Base-by-base conservation (phyloP, 2,888 invertebrate genomes). In the Drosophila gaucha region DNA sequence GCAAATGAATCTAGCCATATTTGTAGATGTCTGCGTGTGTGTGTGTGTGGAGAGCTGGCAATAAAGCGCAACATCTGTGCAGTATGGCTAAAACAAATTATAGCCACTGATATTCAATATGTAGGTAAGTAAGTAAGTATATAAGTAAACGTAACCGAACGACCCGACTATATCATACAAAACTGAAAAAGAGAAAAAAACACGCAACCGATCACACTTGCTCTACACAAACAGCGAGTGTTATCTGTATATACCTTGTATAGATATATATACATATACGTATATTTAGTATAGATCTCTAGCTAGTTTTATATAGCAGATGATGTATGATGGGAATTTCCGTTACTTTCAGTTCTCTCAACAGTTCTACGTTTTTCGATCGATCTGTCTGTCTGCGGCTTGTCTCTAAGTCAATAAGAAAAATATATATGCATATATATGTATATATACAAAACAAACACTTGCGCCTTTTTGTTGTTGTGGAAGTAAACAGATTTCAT, bases 401-500 rank as follows among this genome's bases (percentile, higher is more conserved):
- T 63, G 58, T 36, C 60, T 60, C 41, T 39, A 38, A 35, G 14
- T 35, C 24, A 55, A 36, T 39, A 28, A 18, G 35, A 36, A 24
- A 57, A 31, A 24, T n/a, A n/a, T n/a, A n/a, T n/a, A n/a, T n/a
- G n/a, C n/a, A n/a, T n/a, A n/a, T n/a, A n/a, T n/a, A n/a, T n/a
- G n/a, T n/a, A n/a, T n/a, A n/a, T n/a, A n/a, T n/a, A n/a, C n/a
- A n/a, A 47, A 41, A 38, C 4, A n/a, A 36, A 50, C 9, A 47
- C 18, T 49, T 31, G 50, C 30, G 55, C 28, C 20, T 14, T 46
- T 54, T 62, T 52, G n/a, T 84, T 80, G 63, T 83, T 70, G 74
- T 87, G 87, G 84, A 84, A 84, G 84, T 84, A 78, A 86, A 84
- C 85, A 84, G 87, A 84, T 86, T 84, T 86, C 74, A 80, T 85